Evolutionary conservation across 2,797 vertebrate genomes (phyloP).

Genomic region (Heterohyrax brucei): DNA sequence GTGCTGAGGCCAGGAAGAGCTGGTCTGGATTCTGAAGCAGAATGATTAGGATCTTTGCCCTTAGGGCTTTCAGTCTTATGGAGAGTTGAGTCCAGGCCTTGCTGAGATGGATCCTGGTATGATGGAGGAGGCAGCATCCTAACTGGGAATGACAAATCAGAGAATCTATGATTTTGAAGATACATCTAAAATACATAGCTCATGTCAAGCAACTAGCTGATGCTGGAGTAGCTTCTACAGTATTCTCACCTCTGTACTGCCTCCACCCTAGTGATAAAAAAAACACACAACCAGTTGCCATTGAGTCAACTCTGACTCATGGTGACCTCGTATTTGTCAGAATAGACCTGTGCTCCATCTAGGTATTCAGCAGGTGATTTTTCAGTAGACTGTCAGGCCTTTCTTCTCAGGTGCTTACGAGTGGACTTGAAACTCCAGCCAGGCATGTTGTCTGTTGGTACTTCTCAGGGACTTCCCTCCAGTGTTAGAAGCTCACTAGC

Average conservation of each 20-base stretch:
- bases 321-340: not conserved
- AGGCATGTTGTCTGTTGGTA: not conserved
- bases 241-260: not conserved
- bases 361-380: not conserved
- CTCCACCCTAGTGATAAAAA: not conserved
- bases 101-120: not conserved
- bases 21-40: not conserved
- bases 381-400: not conserved
- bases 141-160: not conserved
- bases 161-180: not conserved
- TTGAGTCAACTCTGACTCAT: not conserved
- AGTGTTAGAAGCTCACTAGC: not conserved
- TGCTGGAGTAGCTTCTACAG: accelerated
- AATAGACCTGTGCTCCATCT: not conserved
- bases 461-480: not conserved
- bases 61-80: not conserved
- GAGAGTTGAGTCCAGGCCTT: not conserved
- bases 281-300: not conserved
- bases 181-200: not conserved
- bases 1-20: not conserved
- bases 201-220: not conserved
- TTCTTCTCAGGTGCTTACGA: not conserved
- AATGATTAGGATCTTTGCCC: not conserved
- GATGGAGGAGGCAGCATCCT: not conserved
- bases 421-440: not conserved